phyloP scores from a whole-genome alignment of 2,797 vertebrate genomes.

The Adrianichthys oophorus region DNA sequence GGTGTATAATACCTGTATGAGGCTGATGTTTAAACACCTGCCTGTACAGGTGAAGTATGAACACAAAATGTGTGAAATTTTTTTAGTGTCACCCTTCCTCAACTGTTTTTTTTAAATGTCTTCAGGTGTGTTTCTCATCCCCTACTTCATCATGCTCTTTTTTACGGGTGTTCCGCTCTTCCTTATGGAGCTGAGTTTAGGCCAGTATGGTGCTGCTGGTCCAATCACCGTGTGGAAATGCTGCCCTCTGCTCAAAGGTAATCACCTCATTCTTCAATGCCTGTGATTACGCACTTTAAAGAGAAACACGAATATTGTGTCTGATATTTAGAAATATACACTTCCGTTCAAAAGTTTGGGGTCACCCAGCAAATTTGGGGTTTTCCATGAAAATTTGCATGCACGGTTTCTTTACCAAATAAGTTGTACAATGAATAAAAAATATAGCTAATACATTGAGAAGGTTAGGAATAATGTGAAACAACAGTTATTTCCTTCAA shows the following conservation, averaged over 20 bases:
- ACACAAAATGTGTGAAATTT: background rate
- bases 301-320: no score
- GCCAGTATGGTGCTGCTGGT: constrained; percentile 82
- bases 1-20: constrained; percentile 3
- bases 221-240: constrained; percentile 87
- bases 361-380: no score
- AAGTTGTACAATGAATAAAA: no score
- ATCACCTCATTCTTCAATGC: background rate
- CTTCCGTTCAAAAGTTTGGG: no score
- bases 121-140: constrained; percentile 86
- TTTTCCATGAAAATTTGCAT: no score
- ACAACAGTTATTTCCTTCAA: no score
- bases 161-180: constrained; percentile 84
- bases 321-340: no score
- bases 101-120: constrained; percentile 11
- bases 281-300: background rate
- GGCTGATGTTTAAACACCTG: constrained; percentile 22
- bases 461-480: no score
- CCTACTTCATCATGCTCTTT: constrained; percentile 86
- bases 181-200: constrained; percentile 88
- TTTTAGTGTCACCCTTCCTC: background rate
- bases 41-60: constrained; percentile 12
- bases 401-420: no score
- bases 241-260: constrained; percentile 87
- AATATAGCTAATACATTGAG: no score